Evolutionary conservation across 2,797 vertebrate species (phyloP), one percentile per base, ranked within the genome.

Genomic region (Dromococcyx pavoninus): DNA sequence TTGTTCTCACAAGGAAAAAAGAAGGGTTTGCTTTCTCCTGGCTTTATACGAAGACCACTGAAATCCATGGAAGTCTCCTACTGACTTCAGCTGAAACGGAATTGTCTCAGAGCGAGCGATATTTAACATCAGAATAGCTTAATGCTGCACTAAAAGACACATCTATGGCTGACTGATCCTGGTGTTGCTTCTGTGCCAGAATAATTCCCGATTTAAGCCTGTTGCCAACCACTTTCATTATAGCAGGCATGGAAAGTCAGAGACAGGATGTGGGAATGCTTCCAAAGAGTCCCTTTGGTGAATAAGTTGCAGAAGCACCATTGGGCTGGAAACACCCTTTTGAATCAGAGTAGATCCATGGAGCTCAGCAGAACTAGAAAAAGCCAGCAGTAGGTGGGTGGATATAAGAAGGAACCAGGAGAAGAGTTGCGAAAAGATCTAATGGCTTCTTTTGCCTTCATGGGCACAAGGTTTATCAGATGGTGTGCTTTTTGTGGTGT

Each of bases 1-100:
- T 89, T 76, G 23, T 32, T 83, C 48, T 53, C 37, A 76, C 14
- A 75, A 53, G 21, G 19, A 37, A 83, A 19, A 91, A 81, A 84
- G 30, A 44, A 50, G 19, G 2, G 58, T 67, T 76, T 56, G 2
- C 35, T 91, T 92, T 87, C 18, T 67, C 78, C n/a, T 35, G 46
- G 43, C 43, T 91, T 86, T 53, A 24, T 84, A 60, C 37, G 75
- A 93, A 93, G 56, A 74, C 35, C 67, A 77, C 50, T 92, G 61
- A 89, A 80, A 86, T 67, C 37, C 64, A 46, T 54, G 41, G 35
- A 77, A 80, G 61, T 13, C 41, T 92, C 65, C 82, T 72, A 61
- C 72, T 86, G 69, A 89, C 48, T 92, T 92, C 69, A 69, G 61
- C 61, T 83, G 57, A 44, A n/a, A 64, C 25, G 33, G 77, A 79